Evolutionary conservation across 2,113 vertebrate genomes (phyloP), one percentile per base, ranked within the genome.

Genomic region (Grammatotria lemairii): DNA sequence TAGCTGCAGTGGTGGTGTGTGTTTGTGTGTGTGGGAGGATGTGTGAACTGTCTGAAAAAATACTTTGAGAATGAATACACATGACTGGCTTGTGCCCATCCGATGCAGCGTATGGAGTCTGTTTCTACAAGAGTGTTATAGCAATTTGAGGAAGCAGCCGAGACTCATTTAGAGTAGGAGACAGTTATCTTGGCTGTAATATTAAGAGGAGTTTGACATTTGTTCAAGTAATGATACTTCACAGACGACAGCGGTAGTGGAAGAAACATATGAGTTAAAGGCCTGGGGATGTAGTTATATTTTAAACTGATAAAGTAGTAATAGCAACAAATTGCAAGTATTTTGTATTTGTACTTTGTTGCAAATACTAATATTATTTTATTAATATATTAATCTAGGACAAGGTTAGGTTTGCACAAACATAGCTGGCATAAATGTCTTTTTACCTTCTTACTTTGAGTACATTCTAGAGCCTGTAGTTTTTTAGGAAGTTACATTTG

Each of bases 281-380:
- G 86, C n/a, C 84, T 81, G 83, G 84, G 85, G 85, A 90, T 79
- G 84, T 75, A 49, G 78, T 93, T 87, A 81, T 7, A 78, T 82
- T 10, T 80, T 42, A 28, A 85, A 89, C 11, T n/a, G n/a, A 81
- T 35, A 78, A 78, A 60, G 28, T 28, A n/a, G 45, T 83, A 84
- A 86, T 54, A 51, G 17, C 31, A n/a, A 65, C 10, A 65, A 65
- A 38, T 65, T n/a, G n/a, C 31, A 38, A 38, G 31, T 65, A 65
- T 65, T 65, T 38, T 65, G 31, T 65, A 38, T 65, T 65, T 38
- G 60, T 65, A 65, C 1, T 1, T 38, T 38, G 31, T 38, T 38
- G 31, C 31, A 38, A 65, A 65, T 65, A 38, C 17, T 65, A 65
- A 65, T 65, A 65, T 65, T 65, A 65, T 35, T 65, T 35, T 35